phyloP scores from a whole-genome alignment of 2,888 invertebrate species.

The Dolichomitus sp. region DNA sequence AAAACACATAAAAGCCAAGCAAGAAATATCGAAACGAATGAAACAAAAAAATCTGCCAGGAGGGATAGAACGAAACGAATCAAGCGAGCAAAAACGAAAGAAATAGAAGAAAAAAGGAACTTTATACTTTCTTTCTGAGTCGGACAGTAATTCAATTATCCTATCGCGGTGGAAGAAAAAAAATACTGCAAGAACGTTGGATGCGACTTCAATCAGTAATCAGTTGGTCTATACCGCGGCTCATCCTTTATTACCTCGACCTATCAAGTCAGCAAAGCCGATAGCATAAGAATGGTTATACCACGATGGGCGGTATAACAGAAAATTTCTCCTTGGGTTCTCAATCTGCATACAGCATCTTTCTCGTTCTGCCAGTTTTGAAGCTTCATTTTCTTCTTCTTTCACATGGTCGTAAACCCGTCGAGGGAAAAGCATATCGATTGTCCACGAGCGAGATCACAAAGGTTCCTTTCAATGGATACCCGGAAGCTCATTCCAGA shows the following conservation, averaged over 20 bases:
- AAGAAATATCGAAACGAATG: conserved; percentile 16
- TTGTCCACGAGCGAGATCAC: conserved; percentile 53
- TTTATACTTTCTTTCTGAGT: conserved; percentile 8
- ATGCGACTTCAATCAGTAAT: conserved; percentile 26
- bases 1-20: conserved; percentile 12
- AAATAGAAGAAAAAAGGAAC: neutral
- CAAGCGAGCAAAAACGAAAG: neutral
- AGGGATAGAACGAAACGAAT: neutral
- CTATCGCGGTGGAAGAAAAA: conserved; percentile 4
- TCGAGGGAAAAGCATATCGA: conserved; percentile 42
- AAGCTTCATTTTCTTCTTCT: conserved; percentile 1
- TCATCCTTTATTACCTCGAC: conserved; percentile 32
- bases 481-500: conserved; percentile 60
- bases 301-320: conserved; percentile 19
- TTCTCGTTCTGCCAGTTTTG: neutral
- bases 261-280: conserved; percentile 11
- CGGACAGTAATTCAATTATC: conserved; percentile 27
- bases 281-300: conserved; percentile 17
- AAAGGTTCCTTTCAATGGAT: conserved; percentile 56
- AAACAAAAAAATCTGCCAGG: neutral
- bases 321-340: conserved; percentile 3
- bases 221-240: conserved; percentile 4
- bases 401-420: neutral
- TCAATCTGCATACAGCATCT: conserved; percentile 34
- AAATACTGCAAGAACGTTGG: neutral